These are phyloP conservation scores for Sandelia bainsii DNA, from an alignment of 2,797 vertebrate species.

Conservation along the genomic window DNA sequence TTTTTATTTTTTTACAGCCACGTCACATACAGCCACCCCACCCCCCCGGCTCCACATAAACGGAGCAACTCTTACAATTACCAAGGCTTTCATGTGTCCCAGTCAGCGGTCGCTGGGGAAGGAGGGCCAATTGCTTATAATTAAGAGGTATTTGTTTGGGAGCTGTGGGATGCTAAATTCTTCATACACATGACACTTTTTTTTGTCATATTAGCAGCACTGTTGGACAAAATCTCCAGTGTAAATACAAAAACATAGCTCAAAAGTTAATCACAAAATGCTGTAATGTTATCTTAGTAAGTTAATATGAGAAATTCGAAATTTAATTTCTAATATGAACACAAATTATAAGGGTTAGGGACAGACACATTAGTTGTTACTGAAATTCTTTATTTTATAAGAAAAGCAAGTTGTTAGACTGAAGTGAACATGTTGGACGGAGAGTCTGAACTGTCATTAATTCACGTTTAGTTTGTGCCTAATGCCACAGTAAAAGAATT, in stretches of 20 bases:
- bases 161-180: constrained; percentile 64
- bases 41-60: constrained; percentile 52
- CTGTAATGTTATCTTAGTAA: not conserved
- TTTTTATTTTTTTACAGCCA: constrained; percentile 73
- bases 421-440: constrained; percentile 11
- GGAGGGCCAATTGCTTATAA: constrained; percentile 76
- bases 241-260: not conserved
- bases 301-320: not conserved
- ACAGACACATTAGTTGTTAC: not conserved
- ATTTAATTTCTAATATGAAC: constrained; percentile 8
- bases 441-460: constrained; percentile 29
- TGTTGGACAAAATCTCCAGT: constrained; percentile 14
- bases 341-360: no score
- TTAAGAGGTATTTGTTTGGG: constrained; percentile 77
- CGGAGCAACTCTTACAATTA: constrained; percentile 70
- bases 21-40: constrained; percentile 42
- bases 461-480: constrained; percentile 71
- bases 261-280: not conserved
- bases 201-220: constrained; percentile 53
- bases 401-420: constrained; percentile 9
- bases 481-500: constrained; percentile 72
- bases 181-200: constrained; percentile 62
- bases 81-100: constrained; percentile 74
- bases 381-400: not conserved
- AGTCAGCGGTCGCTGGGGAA: constrained; percentile 67